Evolutionary conservation across 2,113 vertebrate species (phyloP).

Genomic region (Siniperca chuatsi): DNA sequence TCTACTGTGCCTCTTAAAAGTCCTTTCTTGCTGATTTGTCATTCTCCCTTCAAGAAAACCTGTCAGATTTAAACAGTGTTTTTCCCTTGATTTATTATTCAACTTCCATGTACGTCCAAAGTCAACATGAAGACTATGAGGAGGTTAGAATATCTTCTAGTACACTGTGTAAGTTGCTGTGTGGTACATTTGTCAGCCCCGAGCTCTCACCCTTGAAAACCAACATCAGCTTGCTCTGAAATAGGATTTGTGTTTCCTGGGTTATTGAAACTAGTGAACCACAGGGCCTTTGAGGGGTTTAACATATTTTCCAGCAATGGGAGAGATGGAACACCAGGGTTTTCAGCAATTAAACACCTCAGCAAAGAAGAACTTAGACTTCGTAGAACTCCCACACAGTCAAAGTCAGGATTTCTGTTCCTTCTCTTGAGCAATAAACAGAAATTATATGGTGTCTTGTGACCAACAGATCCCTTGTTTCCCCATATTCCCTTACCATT

Average conservation of each 20-base stretch:
- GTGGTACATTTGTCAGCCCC: slow-evolving; percentile 31
- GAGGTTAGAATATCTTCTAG: slow-evolving; percentile 43
- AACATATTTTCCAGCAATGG: slow-evolving; percentile 63
- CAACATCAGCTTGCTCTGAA: slow-evolving; percentile 57
- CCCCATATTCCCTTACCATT: not conserved
- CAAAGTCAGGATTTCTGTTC: slow-evolving; percentile 44
- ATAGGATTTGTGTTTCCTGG: slow-evolving; percentile 61
- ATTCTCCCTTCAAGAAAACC: slow-evolving; percentile 45
- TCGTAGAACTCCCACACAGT: slow-evolving; percentile 37
- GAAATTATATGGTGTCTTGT: slow-evolving; percentile 32
- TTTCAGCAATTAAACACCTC: slow-evolving; percentile 63
- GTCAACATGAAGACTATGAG: slow-evolving; percentile 34
- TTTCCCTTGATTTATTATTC: slow-evolving; percentile 60
- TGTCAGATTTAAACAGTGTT: slow-evolving; percentile 57
- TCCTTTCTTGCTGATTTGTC: slow-evolving; percentile 46
- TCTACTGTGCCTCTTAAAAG: slow-evolving; percentile 26
- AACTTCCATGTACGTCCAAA: slow-evolving; percentile 39
- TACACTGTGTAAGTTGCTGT: not conserved
- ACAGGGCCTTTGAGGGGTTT: slow-evolving; percentile 53
- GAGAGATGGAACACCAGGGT: slow-evolving; percentile 34
- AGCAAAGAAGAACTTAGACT: slow-evolving; percentile 33
- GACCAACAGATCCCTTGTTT: slow-evolving; percentile 23
- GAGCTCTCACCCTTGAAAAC: slow-evolving; percentile 55
- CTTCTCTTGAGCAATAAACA: slow-evolving; percentile 28
- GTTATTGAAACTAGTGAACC: slow-evolving; percentile 69